Evolutionary conservation across 2,888 invertebrate species (phyloP).

Genomic region (Seira ritae): DNA sequence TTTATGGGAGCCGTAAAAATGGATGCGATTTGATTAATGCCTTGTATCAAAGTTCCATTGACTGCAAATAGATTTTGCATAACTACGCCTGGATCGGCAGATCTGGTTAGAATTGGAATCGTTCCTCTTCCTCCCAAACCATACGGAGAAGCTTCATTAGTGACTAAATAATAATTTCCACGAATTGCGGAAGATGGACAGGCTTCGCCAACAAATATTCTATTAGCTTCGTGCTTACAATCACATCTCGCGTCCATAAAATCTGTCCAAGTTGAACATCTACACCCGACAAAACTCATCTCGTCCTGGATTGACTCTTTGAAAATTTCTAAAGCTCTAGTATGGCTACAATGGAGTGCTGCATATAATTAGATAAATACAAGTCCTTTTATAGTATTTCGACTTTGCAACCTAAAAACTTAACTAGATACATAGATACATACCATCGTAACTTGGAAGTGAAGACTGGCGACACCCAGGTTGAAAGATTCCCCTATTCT

Average conservation of each 20-base stretch:
- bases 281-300: conserved; percentile 57
- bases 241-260: conserved; percentile 53
- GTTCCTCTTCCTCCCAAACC: conserved; percentile 62
- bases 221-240: conserved; percentile 49
- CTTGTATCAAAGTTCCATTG: conserved; percentile 43
- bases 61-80: conserved; percentile 41
- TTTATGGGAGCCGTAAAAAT: conserved; percentile 50
- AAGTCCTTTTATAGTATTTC: neutral
- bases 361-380: neutral
- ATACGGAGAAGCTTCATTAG: conserved; percentile 51
- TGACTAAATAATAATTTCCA: conserved; percentile 65
- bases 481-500: conserved; percentile 67
- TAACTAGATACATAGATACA: no score
- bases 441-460: conserved; percentile 61
- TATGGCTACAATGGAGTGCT: conserved; percentile 67
- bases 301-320: conserved; percentile 58
- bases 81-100: conserved; percentile 36
- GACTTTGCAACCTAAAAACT: no score
- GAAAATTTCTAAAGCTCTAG: conserved; percentile 61
- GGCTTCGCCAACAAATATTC: conserved; percentile 56
- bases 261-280: conserved; percentile 52
- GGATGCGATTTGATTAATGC: conserved; percentile 42
- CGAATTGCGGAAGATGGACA: conserved; percentile 30
- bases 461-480: conserved; percentile 62
- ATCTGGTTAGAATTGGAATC: conserved; percentile 33